Evolutionary conservation across 2,113 vertebrate genomes (phyloP).

Genomic region (Casuarius casuarius): DNA sequence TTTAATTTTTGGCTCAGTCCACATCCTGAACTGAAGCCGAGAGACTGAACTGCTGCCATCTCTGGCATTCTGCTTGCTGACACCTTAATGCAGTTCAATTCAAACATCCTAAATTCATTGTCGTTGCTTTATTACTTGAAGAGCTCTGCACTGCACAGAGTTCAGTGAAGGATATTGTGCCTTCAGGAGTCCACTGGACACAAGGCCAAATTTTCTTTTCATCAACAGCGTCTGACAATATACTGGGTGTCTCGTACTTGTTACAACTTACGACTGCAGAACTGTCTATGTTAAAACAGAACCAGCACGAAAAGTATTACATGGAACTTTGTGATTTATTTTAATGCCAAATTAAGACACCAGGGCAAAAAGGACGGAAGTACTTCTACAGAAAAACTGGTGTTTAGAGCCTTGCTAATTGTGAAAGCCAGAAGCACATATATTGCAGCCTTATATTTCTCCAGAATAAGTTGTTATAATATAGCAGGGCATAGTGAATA

Average conservation of each 20-base stretch:
- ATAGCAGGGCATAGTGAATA: background rate
- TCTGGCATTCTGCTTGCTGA: constrained; percentile 13
- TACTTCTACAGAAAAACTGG: background rate
- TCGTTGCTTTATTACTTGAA: background rate
- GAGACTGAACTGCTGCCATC: constrained; percentile 16
- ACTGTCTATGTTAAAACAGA: background rate
- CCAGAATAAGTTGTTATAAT: background rate
- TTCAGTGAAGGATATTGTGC: background rate
- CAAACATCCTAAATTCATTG: constrained; percentile 26
- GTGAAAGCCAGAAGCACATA: background rate
- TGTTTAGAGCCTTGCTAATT: background rate
- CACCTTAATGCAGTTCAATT: constrained; percentile 17
- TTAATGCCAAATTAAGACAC: background rate
- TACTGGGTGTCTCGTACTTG: background rate
- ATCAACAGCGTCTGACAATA: background rate
- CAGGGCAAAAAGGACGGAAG: background rate
- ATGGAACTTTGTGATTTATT: background rate
- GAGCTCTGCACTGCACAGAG: background rate
- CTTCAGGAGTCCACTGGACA: background rate
- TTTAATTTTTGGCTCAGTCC: constrained; percentile 28
- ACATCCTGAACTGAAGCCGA: constrained; percentile 7
- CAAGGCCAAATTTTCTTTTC: background rate
- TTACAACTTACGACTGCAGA: background rate
- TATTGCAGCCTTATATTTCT: background rate
- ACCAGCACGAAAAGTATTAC: background rate